A percentile compares a stretch with the other conserved stretches of the same genome.
Conservation (phyloP, 1,140 invertebrate genomes). For the Drosophila suzukii region DNA sequence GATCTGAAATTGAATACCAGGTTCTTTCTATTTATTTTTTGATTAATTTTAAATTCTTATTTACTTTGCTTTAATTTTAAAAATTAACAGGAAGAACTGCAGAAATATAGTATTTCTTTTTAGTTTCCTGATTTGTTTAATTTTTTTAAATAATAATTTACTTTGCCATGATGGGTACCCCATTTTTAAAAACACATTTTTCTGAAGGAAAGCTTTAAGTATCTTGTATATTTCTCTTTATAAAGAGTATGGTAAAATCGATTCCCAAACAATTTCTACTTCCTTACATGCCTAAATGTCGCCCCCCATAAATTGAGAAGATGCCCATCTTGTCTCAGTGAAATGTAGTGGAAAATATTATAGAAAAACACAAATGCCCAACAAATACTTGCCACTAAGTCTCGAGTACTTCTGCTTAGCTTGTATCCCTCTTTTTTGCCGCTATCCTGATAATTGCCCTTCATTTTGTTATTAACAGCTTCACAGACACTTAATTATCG, state of each 20-base stretch:
- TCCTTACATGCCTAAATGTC: neutral
- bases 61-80: no score
- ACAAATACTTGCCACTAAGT: slow-evolving; percentile 13
- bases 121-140: no score
- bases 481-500: slow-evolving; percentile 66
- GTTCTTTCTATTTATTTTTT: no score
- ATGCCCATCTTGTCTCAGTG: neutral
- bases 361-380: slow-evolving; percentile 21
- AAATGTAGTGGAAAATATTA: neutral
- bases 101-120: neutral
- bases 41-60: no score
- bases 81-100: neutral
- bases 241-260: neutral
- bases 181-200: no score
- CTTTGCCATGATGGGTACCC: no score
- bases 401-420: slow-evolving; percentile 25
- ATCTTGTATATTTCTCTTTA: neutral
- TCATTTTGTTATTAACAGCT: slow-evolving; percentile 65
- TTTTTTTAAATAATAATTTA: no score
- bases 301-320: neutral
- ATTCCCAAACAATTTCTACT: no score
- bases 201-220: no score
- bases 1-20: no score
- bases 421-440: slow-evolving; percentile 16
- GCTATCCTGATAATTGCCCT: slow-evolving; percentile 57